Evolutionary conservation across 2,113 vertebrate species (phyloP).

Genomic region (Columba janthina): DNA sequence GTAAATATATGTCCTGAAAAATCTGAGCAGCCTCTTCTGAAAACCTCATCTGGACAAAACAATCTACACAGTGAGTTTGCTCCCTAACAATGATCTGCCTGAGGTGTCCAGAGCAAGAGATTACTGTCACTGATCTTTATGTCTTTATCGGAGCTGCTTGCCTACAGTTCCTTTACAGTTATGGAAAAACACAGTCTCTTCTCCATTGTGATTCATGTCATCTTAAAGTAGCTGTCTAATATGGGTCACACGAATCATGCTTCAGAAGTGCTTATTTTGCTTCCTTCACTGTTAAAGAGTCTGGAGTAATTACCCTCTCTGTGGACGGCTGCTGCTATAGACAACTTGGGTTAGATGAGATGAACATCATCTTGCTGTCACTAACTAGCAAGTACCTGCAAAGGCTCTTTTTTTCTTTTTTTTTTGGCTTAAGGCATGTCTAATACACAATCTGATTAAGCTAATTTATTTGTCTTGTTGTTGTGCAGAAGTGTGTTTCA

Average conservation of each 20-base stretch:
- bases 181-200: background rate
- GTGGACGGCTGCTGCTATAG: background rate
- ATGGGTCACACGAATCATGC: background rate
- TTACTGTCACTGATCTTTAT: background rate
- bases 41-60: background rate
- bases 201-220: background rate
- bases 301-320: background rate
- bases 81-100: background rate
- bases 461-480: background rate
- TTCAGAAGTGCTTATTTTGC: background rate
- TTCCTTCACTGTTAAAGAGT: background rate
- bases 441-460: background rate
- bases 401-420: background rate
- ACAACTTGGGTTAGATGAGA: background rate
- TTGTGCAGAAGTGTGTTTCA: background rate
- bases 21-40: background rate
- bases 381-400: background rate
- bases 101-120: background rate
- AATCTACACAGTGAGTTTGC: background rate
- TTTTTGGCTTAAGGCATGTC: background rate
- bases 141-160: background rate
- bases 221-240: background rate
- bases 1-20: background rate
- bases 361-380: background rate
- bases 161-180: background rate